Percentiles rank a stretch among this genome's conserved stretches.
These are phyloP conservation scores for Orchesellides sinensis DNA, from an alignment of 2,888 invertebrate genomes.

Conservation along the genomic window DNA sequence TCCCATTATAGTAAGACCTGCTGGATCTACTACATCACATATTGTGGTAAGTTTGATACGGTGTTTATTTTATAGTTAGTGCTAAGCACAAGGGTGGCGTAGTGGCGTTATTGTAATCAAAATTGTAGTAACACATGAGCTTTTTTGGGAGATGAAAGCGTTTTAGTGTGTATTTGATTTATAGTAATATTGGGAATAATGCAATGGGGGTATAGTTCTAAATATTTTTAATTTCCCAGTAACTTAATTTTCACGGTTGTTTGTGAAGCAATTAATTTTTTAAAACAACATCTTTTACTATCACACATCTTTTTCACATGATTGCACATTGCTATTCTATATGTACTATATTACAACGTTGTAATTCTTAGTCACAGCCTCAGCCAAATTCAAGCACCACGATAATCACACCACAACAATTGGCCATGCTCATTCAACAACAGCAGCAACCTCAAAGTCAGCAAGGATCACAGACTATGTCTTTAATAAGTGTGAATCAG, in stretches of 20 bases:
- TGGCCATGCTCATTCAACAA: conserved; percentile 74
- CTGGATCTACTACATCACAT: conserved; percentile 58
- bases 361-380: conserved; percentile 67
- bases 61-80: no score
- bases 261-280: background rate
- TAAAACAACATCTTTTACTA: background rate
- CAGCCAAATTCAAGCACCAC: conserved; percentile 73
- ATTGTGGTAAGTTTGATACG: conserved; percentile 72
- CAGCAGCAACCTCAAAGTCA: conserved; percentile 70
- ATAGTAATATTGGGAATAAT: no score
- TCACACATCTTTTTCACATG: conserved; percentile 18
- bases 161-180: no score
- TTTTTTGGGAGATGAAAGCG: no score
- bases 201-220: no score
- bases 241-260: no score
- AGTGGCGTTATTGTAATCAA: no score
- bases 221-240: no score
- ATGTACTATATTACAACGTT: conserved; percentile 47
- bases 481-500: conserved; percentile 69
- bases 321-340: conserved; percentile 47
- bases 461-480: conserved; percentile 72
- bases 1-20: conserved; percentile 72
- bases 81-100: no score
- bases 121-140: no score
- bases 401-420: conserved; percentile 74